Evolutionary conservation across 2,113 vertebrate species (phyloP).

Genomic region (Psephotus haematonotus): DNA sequence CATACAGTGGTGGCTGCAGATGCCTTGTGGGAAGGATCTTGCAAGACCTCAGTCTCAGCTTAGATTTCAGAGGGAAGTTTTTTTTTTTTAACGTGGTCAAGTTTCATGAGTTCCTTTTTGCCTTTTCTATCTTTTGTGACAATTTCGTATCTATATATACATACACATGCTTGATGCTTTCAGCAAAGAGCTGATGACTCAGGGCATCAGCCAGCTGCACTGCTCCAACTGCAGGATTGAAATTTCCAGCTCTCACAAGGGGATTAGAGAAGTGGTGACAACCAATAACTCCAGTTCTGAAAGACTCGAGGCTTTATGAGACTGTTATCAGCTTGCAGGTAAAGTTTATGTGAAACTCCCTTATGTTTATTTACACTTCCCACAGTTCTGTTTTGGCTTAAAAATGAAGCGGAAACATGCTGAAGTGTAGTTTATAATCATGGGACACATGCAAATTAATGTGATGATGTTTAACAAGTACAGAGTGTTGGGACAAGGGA

Average conservation of each 20-base stretch:
- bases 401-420: neutral
- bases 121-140: neutral
- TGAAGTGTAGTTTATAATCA: neutral
- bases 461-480: neutral
- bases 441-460: neutral
- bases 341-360: neutral
- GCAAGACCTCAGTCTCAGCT: neutral
- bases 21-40: neutral
- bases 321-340: neutral
- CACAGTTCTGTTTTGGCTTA: neutral
- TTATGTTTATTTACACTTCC: neutral
- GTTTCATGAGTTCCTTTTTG: neutral
- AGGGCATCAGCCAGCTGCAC: neutral
- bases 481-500: neutral
- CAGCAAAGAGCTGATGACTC: neutral
- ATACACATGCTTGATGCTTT: neutral
- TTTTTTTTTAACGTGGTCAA: neutral
- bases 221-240: neutral
- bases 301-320: neutral
- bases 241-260: neutral
- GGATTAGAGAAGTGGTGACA: neutral
- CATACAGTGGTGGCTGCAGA: rapidly evolving
- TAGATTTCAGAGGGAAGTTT: neutral
- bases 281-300: neutral
- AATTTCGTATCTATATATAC: neutral